Conservation (phyloP, 2,113 vertebrate species). For the Lophochroa leadbeateri region DNA sequence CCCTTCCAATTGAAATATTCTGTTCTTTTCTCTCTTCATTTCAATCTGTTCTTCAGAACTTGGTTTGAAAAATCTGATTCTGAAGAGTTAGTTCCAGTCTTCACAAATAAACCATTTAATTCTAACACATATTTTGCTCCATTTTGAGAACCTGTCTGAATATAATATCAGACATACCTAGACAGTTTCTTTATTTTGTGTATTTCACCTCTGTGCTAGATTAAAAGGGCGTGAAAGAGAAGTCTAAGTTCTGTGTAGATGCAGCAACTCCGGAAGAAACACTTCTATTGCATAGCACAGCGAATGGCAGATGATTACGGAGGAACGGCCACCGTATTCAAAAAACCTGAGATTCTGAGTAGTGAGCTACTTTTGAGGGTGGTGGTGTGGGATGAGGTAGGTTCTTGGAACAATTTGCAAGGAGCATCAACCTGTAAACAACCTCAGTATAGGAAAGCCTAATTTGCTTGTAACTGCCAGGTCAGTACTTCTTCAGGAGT, state of each 20-base stretch:
- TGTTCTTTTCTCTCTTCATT: not conserved
- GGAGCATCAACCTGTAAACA: not conserved
- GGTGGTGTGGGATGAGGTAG: not conserved
- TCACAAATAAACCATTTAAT: not conserved
- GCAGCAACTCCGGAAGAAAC: not conserved
- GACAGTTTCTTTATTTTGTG: not conserved
- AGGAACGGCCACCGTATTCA: not conserved
- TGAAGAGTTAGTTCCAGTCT: not conserved
- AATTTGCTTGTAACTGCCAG: not conserved
- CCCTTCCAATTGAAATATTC: not conserved
- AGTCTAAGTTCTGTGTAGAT: not conserved
- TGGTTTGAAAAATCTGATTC: not conserved
- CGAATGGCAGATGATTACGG: not conserved
- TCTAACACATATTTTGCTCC: not conserved
- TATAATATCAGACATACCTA: not conserved
- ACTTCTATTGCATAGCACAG: not conserved
- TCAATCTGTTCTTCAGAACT: not conserved
- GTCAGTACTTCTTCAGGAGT: not conserved
- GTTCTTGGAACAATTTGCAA: not conserved
- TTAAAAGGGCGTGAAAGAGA: not conserved
- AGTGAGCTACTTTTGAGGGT: not conserved
- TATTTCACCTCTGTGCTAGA: not conserved
- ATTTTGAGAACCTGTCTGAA: not conserved
- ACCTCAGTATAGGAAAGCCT: not conserved
- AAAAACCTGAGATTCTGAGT: not conserved